Percentiles rank a stretch among this genome's conserved stretches.
phyloP scores from a whole-genome alignment of 1,140 invertebrate genomes.

The Chymomyza costata region DNA sequence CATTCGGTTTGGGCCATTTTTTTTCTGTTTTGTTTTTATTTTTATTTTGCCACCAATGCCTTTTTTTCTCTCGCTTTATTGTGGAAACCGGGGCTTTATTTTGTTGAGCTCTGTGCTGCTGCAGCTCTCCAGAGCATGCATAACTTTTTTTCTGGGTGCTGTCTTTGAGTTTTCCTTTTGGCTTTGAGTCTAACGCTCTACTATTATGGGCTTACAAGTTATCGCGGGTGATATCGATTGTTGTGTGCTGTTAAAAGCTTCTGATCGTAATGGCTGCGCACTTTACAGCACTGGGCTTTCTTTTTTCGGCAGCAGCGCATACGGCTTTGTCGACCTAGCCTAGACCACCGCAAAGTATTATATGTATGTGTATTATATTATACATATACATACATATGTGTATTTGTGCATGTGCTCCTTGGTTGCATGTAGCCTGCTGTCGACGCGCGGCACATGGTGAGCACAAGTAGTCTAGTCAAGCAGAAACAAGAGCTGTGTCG shows the following conservation, averaged over 20 bases:
- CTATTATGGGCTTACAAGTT: no score
- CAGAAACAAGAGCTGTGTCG: slow-evolving; percentile 40
- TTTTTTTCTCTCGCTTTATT: slow-evolving; percentile 29
- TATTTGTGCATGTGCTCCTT: neutral
- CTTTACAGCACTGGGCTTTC: no score
- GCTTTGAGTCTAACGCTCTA: no score
- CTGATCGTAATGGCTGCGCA: no score
- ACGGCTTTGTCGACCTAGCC: no score
- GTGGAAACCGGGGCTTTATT: slow-evolving; percentile 33
- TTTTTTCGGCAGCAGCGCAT: no score
- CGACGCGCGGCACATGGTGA: slow-evolving; percentile 19
- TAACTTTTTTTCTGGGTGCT: slow-evolving; percentile 46
- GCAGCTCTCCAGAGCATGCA: slow-evolving; percentile 37
- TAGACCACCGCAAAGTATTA: no score
- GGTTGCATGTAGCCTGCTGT: slow-evolving; percentile 44
- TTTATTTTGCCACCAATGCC: slow-evolving; percentile 66
- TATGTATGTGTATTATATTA: no score
- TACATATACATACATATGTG: slow-evolving; percentile 4
- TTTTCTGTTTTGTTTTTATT: slow-evolving; percentile 58
- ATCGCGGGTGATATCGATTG: neutral
- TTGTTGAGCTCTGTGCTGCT: slow-evolving; percentile 38
- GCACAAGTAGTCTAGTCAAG: slow-evolving; percentile 55
- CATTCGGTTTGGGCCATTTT: slow-evolving; percentile 26
- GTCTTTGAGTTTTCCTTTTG: slow-evolving; percentile 6
- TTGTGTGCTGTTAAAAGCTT: slow-evolving; percentile 5